Base-by-base conservation (phyloP, 2,797 vertebrate genomes). In the Jordanella pulchra region DNA sequence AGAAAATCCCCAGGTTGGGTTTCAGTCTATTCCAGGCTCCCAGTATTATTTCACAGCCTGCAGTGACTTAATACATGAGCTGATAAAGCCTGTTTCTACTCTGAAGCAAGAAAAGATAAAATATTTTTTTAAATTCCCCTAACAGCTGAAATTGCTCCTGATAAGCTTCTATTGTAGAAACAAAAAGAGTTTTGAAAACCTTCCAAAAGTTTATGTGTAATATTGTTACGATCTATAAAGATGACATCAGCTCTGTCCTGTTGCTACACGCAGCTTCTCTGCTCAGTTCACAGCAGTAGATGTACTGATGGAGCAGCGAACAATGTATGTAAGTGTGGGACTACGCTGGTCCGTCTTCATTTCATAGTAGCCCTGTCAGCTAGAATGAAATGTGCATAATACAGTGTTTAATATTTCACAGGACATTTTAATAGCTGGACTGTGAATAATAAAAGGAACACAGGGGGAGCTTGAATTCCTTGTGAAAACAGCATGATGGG, bases 371-470 rank as follows among this genome's bases (percentile, higher is more conserved):
- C 25, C 54, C 14, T 18, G 18, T 58, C 30, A 47, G 51, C 28
- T 39, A 48, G 27, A 21, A 28, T 44, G 42, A 60, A 56, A 54
- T 44, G n/a, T 39, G 28, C 50, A 25, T 25, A 44, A 65, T 13
- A 27, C 30, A 27, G 69, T 17, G 2, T 7, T 35, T 64, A 18
- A 35, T 27, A 28, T 25, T 45, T 28, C 61, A 58, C 28, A 32
- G 11, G 42, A 51, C 56, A 64, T 65, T 18, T 64, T 72, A 68
- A 77, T 50, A 39, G 68, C 3, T 27, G 23, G 17, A 13, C 51
- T 48, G 39, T 48, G 28, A 48, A n/a, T 68, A 25, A 64, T n/a
- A 55, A 25, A 55, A 71, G 35, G n/a, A 23, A 47, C 4, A 23
- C 50, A 55, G 25, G 1, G 21, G 51, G 48, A 28, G 32, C 21